Evolutionary conservation across 2,797 vertebrate genomes (phyloP).

Genomic region (Fundulus diaphanus): DNA sequence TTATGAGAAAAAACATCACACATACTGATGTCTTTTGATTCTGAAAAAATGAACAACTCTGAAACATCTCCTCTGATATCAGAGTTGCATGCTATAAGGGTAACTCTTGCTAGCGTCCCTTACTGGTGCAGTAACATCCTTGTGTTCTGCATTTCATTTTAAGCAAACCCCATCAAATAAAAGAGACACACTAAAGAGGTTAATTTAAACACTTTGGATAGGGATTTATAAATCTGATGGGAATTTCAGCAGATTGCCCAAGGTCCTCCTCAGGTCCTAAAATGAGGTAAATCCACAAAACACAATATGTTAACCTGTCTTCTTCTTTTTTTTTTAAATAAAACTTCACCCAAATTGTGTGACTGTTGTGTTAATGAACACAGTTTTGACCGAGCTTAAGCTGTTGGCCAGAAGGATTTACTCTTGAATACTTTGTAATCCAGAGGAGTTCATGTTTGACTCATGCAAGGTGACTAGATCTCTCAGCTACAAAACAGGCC

Average conservation of each 20-base stretch:
- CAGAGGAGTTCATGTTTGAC: not conserved
- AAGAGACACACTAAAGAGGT: no score
- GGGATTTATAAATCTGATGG: not conserved
- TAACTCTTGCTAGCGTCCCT: not conserved
- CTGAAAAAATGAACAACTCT: not conserved
- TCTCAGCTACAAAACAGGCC: not conserved
- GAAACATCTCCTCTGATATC: not conserved
- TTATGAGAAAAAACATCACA: slow-evolving; percentile 1
- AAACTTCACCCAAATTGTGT: not conserved
- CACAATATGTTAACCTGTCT: not conserved
- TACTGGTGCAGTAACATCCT: not conserved
- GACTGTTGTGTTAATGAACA: not conserved
- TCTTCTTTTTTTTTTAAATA: not conserved
- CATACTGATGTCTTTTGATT: slow-evolving; percentile 1
- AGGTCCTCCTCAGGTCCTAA: not conserved
- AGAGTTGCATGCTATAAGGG: not conserved
- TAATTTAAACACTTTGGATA: not conserved
- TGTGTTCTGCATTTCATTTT: not conserved
- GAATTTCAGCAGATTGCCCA: not conserved
- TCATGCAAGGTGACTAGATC: not conserved
- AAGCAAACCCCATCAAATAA: not conserved
- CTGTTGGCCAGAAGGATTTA: not conserved
- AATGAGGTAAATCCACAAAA: not conserved
- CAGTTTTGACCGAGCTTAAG: not conserved
- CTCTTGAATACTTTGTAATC: not conserved